Conservation (phyloP, 2,113 vertebrate species). For the Sturnira hondurensis region DNA sequence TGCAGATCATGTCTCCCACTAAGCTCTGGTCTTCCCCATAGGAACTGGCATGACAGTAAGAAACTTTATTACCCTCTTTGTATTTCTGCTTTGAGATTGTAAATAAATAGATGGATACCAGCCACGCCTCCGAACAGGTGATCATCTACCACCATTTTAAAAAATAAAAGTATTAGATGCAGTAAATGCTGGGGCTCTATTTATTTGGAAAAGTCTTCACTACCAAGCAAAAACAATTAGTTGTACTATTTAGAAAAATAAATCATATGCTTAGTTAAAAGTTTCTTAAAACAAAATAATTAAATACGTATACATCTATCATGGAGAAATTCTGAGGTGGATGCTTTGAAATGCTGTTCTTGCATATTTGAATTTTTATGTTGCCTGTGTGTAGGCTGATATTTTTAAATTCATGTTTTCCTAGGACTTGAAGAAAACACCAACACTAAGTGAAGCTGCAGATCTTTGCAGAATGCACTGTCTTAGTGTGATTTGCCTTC, state of each 20-base stretch:
- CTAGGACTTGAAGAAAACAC: conserved; percentile 43
- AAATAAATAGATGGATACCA: background rate
- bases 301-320: background rate
- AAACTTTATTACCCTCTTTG: background rate
- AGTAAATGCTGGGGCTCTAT: background rate
- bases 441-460: conserved; percentile 32
- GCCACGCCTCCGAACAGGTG: background rate
- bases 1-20: background rate
- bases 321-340: background rate
- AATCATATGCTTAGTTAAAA: background rate
- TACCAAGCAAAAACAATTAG: background rate
- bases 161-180: background rate
- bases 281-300: background rate
- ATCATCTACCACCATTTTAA: background rate
- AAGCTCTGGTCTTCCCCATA: background rate
- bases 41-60: background rate
- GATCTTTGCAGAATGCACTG: conserved; percentile 70
- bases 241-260: background rate
- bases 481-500: conserved; percentile 66
- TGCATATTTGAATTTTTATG: background rate
- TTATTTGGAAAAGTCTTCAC: background rate
- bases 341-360: background rate
- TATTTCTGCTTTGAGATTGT: background rate
- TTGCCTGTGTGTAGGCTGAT: background rate
- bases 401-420: conserved; percentile 30